Evolutionary conservation across 2,888 invertebrate genomes (phyloP), one percentile per base, ranked within the genome.

Genomic region (Cerceris rybyensis): DNA sequence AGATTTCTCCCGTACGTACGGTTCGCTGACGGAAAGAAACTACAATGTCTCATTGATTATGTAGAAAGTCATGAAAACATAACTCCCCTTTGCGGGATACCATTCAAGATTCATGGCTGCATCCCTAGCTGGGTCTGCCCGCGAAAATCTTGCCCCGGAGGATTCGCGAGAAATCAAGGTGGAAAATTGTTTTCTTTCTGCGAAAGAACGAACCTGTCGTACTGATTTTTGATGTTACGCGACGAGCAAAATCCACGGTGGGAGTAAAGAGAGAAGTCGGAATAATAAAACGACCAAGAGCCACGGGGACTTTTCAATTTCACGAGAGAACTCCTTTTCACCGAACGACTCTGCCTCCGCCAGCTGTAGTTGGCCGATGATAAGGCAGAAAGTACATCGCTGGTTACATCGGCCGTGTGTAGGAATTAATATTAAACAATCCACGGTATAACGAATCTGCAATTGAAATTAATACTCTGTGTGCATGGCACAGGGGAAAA

Each of bases 241-340:
- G n/a, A 2, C n/a, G 6, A 50, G 50, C 1, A n/a, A n/a, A n/a
- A 50, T 50, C n/a, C n/a, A 17, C 41, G 13, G 39, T 59, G 13
- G 58, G 13, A 13, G 41, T 13, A 8, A 7, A 13, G 14, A 46
- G 42, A 61, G 39, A 52, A 63, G 9, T 39, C 49, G 63, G 52
- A 63, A 52, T 43, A 59, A 50, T 39, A 52, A 39, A 42, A 46
- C 58, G 39, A 28, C 49, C n/a, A 50, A 41, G 52, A 13, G 54
- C 16, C 13, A 52, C 61, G 50, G 55, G 28, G 54, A 69, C 52
- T 69, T 63, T 70, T 63, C 70, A 63, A 70, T 70, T 64, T 70
- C 64, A 61, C 64, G 70, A 63, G 55, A 28, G 55, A 65, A 54
- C 55, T 55, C 65, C 55, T 43, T 65, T 65, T 55, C 16, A 13